Evolutionary conservation across 2,888 invertebrate genomes (phyloP).

Genomic region (Drosophila limbata): DNA sequence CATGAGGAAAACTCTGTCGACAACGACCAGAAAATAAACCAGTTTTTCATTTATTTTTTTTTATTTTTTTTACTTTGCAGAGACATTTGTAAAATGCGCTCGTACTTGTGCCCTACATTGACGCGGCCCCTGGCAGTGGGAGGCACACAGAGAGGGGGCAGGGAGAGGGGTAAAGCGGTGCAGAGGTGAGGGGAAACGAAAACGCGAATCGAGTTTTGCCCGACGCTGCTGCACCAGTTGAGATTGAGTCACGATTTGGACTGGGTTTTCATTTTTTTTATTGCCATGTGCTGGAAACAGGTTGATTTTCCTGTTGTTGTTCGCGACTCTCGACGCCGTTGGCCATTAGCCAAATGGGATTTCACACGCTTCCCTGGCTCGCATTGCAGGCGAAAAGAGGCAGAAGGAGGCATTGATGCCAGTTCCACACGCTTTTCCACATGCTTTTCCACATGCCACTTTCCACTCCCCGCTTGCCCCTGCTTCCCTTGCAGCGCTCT

Average conservation of each 20-base stretch:
- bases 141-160: neutral
- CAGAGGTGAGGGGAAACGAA: neutral
- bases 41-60: conserved; percentile 49
- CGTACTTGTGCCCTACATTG: conserved; percentile 70
- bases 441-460: conserved; percentile 28
- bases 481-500: conserved; percentile 6
- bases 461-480: neutral
- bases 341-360: conserved; percentile 81
- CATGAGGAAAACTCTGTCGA: conserved; percentile 41
- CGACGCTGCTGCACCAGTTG: conserved; percentile 30
- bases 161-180: conserved; percentile 22
- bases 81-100: conserved; percentile 47
- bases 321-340: conserved; percentile 43
- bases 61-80: conserved; percentile 16
- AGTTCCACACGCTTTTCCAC: conserved; percentile 19
- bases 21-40: conserved; percentile 61
- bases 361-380: conserved; percentile 76
- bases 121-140: conserved; percentile 16
- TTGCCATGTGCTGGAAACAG: conserved; percentile 55
- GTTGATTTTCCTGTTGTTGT: conserved; percentile 69
- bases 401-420: conserved; percentile 10
- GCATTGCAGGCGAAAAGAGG: neutral
- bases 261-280: neutral
- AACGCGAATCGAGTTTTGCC: conserved; percentile 65
- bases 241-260: conserved; percentile 46